Conservation (phyloP, 1,140 invertebrate genomes). For the Wasmannia auropunctata region DNA sequence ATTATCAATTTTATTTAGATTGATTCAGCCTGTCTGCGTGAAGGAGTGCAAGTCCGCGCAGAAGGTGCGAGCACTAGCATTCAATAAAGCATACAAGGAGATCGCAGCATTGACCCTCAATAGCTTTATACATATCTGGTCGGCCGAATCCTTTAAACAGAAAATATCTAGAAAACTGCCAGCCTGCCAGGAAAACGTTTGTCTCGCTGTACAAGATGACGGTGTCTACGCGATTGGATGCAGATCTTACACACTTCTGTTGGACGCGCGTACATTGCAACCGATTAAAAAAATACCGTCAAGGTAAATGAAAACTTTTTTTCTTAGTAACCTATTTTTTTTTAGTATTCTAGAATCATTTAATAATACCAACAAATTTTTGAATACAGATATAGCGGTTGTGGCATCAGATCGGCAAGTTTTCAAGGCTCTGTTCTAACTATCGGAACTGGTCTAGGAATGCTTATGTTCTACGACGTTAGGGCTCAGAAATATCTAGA, state of each 20-base stretch:
- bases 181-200: conserved; percentile 96
- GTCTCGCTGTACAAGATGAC: conserved; percentile 93
- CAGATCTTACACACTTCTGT: conserved; percentile 95
- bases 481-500: conserved; percentile 96
- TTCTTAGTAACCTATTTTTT: background rate
- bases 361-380: conserved; percentile 13
- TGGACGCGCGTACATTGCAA: conserved; percentile 95
- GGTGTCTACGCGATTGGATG: conserved; percentile 97
- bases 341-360: background rate
- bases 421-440: conserved; percentile 96
- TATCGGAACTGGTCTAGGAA: conserved; percentile 96
- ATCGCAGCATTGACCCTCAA: conserved; percentile 97
- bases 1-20: conserved; percentile 71
- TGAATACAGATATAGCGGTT: conserved; percentile 91
- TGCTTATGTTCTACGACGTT: conserved; percentile 97
- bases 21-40: conserved; percentile 89
- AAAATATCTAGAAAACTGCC: conserved; percentile 94
- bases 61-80: conserved; percentile 95
- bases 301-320: conserved; percentile 69
- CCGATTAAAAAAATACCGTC: conserved; percentile 88
- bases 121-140: conserved; percentile 96
- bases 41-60: conserved; percentile 91
- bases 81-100: conserved; percentile 94
- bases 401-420: conserved; percentile 95
- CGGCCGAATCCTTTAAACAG: conserved; percentile 93